phyloP scores from a whole-genome alignment of 1,140 invertebrate genomes.

The Stegodyphus mimosarum region DNA sequence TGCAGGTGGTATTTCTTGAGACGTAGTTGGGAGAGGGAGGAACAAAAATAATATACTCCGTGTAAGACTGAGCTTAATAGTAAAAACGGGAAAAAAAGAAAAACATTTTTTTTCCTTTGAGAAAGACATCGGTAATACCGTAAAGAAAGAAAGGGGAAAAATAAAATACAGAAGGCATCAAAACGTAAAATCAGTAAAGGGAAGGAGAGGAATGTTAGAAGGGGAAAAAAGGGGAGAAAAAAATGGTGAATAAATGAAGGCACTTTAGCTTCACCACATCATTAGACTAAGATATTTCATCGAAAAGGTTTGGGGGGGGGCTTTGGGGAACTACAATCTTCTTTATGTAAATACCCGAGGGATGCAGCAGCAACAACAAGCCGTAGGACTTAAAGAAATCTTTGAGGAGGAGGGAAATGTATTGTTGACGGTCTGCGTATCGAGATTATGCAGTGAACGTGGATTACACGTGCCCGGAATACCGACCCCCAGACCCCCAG shows the following conservation, averaged over 20 bases:
- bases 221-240: slow-evolving; percentile 8
- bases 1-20: slow-evolving; percentile 35
- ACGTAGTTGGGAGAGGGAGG: not conserved
- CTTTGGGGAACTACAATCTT: slow-evolving; percentile 52
- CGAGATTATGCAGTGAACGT: slow-evolving; percentile 56
- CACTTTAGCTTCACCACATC: slow-evolving; percentile 55
- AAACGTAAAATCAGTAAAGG: slow-evolving; percentile 54
- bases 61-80: slow-evolving; percentile 58
- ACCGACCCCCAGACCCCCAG: slow-evolving; percentile 31
- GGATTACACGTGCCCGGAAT: slow-evolving; percentile 55
- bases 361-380: slow-evolving; percentile 47
- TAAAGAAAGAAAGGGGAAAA: slow-evolving; percentile 17
- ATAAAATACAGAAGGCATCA: slow-evolving; percentile 36
- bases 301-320: slow-evolving; percentile 42
- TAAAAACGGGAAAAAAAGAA: slow-evolving; percentile 36
- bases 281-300: slow-evolving; percentile 61
- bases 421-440: slow-evolving; percentile 35
- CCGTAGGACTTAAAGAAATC: slow-evolving; percentile 54
- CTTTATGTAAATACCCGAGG: slow-evolving; percentile 58
- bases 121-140: slow-evolving; percentile 54
- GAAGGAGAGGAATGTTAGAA: slow-evolving; percentile 6
- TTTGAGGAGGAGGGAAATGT: slow-evolving; percentile 23
- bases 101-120: slow-evolving; percentile 29
- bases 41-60: slow-evolving; percentile 53
- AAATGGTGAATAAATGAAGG: slow-evolving; percentile 60